A percentile compares a stretch with the other conserved stretches of the same genome.
These are phyloP conservation scores for Ptyas mucosa DNA, from an alignment of 2,113 vertebrate genomes.

Conservation along the genomic window DNA sequence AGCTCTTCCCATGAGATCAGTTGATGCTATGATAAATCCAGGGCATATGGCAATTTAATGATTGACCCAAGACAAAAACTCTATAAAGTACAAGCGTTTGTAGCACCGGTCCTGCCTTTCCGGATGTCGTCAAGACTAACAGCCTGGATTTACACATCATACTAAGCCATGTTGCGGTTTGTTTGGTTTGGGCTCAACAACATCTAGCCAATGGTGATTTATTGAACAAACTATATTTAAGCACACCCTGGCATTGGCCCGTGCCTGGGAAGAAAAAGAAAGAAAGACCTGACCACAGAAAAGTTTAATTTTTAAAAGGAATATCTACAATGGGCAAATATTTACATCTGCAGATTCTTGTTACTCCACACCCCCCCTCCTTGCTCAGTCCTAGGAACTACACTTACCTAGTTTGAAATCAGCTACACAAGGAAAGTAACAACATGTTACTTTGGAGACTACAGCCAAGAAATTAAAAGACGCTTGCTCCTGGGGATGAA, in stretches of 20 bases:
- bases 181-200: neutral
- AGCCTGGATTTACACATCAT: neutral
- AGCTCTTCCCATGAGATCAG: neutral
- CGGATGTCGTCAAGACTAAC: neutral
- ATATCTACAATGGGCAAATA: neutral
- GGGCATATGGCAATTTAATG: neutral
- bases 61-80: neutral
- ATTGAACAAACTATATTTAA: neutral
- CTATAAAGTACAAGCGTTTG: neutral
- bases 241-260: neutral
- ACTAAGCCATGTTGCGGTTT: neutral
- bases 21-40: neutral
- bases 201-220: neutral
- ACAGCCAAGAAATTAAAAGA: no score
- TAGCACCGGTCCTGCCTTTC: neutral
- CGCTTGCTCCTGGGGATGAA: no score
- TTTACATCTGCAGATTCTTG: neutral
- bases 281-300: neutral
- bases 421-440: neutral
- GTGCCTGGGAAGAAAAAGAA: neutral
- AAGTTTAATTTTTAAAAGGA: neutral
- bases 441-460: neutral
- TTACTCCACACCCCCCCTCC: neutral
- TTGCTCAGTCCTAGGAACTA: neutral
- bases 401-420: slow-evolving; percentile 1